Base-by-base conservation (phyloP, 1,140 invertebrate species). In the Penaeus vannamei region DNA sequence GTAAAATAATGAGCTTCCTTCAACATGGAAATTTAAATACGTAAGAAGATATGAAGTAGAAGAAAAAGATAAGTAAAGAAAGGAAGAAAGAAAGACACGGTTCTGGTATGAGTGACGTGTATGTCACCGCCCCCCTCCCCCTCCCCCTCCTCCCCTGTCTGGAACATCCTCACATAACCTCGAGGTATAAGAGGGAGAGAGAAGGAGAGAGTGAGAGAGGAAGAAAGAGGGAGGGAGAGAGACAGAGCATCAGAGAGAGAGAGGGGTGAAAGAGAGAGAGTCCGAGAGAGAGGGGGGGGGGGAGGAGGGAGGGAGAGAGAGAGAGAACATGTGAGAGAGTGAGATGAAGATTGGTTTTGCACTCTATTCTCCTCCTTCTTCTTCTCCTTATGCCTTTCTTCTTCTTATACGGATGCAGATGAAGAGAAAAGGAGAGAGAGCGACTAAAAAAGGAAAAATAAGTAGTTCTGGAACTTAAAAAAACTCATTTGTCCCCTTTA, bases 181-280 rank as follows among this genome's bases (percentile, higher is more conserved):
- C 22, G 32, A 42, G 77, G 23, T 36, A 80, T 29, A 36, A 46
- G 23, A 80, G 26, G 77, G 77, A 23, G 29, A 23, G 22, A 42
- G 20, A 53, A 20, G 17, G 42, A 85, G 84, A 10, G 36, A 76
- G 62, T 72, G 26, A 53, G 66, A 60, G 84, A 53, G 84, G 59
- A 69, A 53, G 84, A 76, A 46, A 53, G 84, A 76, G 84, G 26
- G 84, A 76, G 84, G 59, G 66, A 76, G 79, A 81, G 66, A 53
- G 84, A 76, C 62, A 46, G 66, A 76, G 84, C 10, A 36, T 8
- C 36, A 76, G 84, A 76, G 66, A 85, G 64, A 85, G 23, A 76
- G 84, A 46, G 46, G 17, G 36, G 8, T 10, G 20, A 46, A 46
- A 10, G 10, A 10, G 10, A 10, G 10, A 10, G 10, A 10, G 42